Base-by-base conservation (phyloP, 2,113 vertebrate genomes). In the Forbesichthys papilliferus region DNA sequence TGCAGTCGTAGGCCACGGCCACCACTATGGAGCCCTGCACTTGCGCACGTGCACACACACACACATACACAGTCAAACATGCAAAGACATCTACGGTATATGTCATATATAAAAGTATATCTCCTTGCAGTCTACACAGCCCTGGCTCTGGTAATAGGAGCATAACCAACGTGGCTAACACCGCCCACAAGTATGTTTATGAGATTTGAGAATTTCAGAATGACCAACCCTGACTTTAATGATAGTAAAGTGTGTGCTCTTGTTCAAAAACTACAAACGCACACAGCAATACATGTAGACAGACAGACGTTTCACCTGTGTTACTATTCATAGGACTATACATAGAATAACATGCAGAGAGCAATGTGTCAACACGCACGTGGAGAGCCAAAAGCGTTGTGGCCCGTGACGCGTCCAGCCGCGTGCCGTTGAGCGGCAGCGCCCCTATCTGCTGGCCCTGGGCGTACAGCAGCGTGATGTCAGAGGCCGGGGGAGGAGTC, bases 371-470 rank as follows among this genome's bases (percentile, higher is more conserved):
- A 18, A 6, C 81, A 87, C 81, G 91, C 94, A 98, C 97, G 74
- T 98, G 97, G 48, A 98, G 86, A 1, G 95, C 93, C 42, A 98
- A 89, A 18, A 99, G 87, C 0, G 95, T 95, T 86, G 87, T 95
- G 8, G 96, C 94, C 0, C 61, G 85, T 4, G 89, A 86, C 57
- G 93, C 93, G 51, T 95, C 93, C 47, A 99, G 88, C 58, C 77
- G 86, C 3, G 94, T 96, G 70, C 96, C 96, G 0, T 95, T 96
- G 65, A 98, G 93, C 0, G 97, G 96, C 36, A 99, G 82, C 34
- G 93, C 93, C 13, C 96, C 96, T 0, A 99, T 98, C 64, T 97
- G 95, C 88, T 99, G 96, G 2, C 96, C 97, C 88, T 99, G 98
- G 27, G 96, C 96, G 1, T 98, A 99, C 4, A 99, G 92, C 77